phyloP scores from a whole-genome alignment of 2,797 vertebrate species.

The Myotis myotis region DNA sequence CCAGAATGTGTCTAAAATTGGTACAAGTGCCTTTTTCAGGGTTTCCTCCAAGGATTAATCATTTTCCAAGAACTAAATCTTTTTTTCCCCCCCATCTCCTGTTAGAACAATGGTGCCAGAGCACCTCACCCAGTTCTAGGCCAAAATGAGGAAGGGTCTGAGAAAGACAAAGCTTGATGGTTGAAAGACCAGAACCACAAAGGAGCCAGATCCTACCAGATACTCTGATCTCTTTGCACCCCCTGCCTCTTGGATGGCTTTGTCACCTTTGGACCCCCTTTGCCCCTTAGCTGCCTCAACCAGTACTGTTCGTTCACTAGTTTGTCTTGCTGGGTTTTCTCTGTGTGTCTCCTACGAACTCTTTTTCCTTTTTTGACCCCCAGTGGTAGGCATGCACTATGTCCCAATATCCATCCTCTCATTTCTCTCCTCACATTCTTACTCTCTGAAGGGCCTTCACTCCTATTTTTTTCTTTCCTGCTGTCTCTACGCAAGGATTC shows the following conservation, averaged over 20 bases:
- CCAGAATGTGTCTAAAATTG: conserved; percentile 64
- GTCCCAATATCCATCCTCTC: not conserved
- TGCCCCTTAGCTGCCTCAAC: not conserved
- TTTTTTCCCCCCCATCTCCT: not conserved
- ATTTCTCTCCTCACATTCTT: not conserved
- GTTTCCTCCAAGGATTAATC: conserved; percentile 61
- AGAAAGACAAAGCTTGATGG: not conserved
- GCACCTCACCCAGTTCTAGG: not conserved
- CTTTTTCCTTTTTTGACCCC: not conserved
- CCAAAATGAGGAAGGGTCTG: not conserved
- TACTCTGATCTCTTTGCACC: not conserved
- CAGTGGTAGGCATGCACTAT: not conserved
- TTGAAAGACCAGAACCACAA: not conserved
- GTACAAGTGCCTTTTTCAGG: conserved; percentile 63
- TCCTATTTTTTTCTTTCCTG: not conserved
- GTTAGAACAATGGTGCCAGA: not conserved
- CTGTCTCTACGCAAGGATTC: not conserved
- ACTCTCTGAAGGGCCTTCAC: not conserved
- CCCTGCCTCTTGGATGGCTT: not conserved
- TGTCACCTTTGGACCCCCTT: not conserved
- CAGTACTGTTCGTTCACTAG: not conserved
- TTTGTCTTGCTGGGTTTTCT: not conserved
- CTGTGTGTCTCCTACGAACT: not conserved
- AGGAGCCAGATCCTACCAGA: not conserved
- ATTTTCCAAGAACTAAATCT: conserved; percentile 59